Evolutionary conservation across 2,797 vertebrate genomes (phyloP), one percentile per base, ranked within the genome.

Genomic region (Xenopus petersii): DNA sequence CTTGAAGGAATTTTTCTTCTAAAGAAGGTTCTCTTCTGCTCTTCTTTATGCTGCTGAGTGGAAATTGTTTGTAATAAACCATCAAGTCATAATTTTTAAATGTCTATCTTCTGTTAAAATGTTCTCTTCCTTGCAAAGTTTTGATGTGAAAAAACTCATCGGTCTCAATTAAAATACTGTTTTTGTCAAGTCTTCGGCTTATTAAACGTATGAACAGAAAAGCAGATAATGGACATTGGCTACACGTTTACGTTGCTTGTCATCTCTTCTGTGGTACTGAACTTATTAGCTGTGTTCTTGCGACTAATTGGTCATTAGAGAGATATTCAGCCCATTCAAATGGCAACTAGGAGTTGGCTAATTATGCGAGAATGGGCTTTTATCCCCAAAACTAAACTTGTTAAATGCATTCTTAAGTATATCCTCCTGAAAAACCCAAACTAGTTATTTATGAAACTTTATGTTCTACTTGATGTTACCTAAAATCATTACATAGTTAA

Each of bases 241-340:
- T 16, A 47, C 46, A 17, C 16, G 2, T 17, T 64, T 46, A 46
- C 15, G 47, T 46, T 17, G 10, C 36, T 46, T 46, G 9, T 16
- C n/a, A 10, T 64, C 10, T 64, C 36, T 64, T 47, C 46, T 64
- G 46, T 47, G 36, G 33, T 15, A 64, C n/a, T 64, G 36, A 64
- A 46, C 33, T 64, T 64, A 64, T 64, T 64, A 64, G 36, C 16
- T 11, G 2, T 46, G 61, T 64, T 64, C 36, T 64, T 64, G 5
- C n/a, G 17, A 13, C 12, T 46, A 64, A 64, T 64, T 64, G 62
- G 62, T 47, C 36, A 64, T 64, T 64, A 64, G 62, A 15, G 62
- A 64, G 9, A 16, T 10, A 64, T 36, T 11, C 12, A 36, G 61
- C 2, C 33, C 61, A 33, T 24, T 36, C 9, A 63, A 63, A 36